Evolutionary conservation across 1,140 invertebrate species (phyloP).

Genomic region (Drosophila melanica): DNA sequence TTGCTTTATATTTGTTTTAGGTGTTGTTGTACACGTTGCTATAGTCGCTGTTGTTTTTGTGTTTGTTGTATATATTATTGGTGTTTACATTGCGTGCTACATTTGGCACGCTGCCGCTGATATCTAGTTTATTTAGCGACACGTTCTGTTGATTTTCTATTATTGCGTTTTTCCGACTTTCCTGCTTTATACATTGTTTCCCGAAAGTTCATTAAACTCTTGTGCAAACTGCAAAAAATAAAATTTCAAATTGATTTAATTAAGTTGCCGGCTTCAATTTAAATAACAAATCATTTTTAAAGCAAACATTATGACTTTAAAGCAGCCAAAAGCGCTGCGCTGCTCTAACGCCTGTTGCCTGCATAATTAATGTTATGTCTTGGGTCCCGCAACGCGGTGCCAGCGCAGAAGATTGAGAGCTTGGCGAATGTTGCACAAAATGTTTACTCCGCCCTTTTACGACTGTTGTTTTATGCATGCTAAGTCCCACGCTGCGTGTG

Average conservation of each 20-base stretch:
- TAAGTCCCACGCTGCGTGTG: constrained; percentile 72
- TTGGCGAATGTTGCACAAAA: constrained; percentile 55
- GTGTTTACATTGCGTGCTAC: constrained; percentile 62
- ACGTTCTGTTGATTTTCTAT: constrained; percentile 73
- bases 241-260: constrained; percentile 44
- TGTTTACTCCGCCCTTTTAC: constrained; percentile 23
- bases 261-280: neutral
- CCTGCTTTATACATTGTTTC: constrained; percentile 18
- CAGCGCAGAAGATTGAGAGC: constrained; percentile 1
- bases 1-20: constrained; percentile 31
- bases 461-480: constrained; percentile 68
- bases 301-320: constrained; percentile 11
- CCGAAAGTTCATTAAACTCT: constrained; percentile 65
- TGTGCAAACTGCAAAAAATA: constrained; percentile 25
- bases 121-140: constrained; percentile 64
- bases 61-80: constrained; percentile 34
- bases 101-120: constrained; percentile 59
- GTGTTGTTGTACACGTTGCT: constrained; percentile 14
- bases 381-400: constrained; percentile 30
- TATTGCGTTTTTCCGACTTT: constrained; percentile 53
- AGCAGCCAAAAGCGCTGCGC: constrained; percentile 8
- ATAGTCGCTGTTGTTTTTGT: constrained; percentile 29
- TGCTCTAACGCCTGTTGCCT: constrained; percentile 24
- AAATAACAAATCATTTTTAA: neutral
- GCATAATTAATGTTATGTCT: constrained; percentile 71